Base-by-base conservation (phyloP, 1,140 invertebrate genomes). In the Drosophila tsacasi region DNA sequence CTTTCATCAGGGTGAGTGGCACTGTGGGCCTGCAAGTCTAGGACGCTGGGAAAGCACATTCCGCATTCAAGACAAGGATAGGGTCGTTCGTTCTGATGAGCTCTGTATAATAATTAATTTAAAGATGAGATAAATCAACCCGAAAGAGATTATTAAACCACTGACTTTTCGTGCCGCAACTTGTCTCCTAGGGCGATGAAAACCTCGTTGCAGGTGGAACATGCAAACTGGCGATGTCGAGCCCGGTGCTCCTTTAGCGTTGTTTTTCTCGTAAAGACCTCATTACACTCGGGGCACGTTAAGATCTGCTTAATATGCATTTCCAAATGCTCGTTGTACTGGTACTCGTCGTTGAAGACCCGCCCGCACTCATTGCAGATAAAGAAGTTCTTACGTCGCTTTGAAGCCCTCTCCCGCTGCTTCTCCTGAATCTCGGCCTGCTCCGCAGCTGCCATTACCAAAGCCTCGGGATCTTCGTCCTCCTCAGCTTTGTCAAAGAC, bases 1-100 rank as follows among this genome's bases (percentile, higher is more conserved):
- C 23, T 66, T 3, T 63, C 13, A 19, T 23, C 12, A 12, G n/a
- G 1, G 30, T 64, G 84, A 1, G 12, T 49, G 2, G 40, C n/a
- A 12, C 46, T 30, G 69, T 89, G 84, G 0, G 21, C 23, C 5
- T 73, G 64, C 6, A 89, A 46, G n/a, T 79, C 63, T 1, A 13
- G 13, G 3, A 72, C 63, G 21, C 64, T 90, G 5, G 3, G 12
- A 17, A 81, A 89, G 13, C 46, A 37, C 44, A 35, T 47, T 17
- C 69, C 68, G 27, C 84, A 87, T 50, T 91, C 79, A 12, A 90
- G 57, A 32, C 85, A 90, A 2, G 85, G 85, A 57, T 86, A 90
- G 0, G 85, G 85, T n/a, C 85, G 47, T 62, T 90, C 85, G 50
- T 90, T 90, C 6, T 49, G 35, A 57, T 90, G 85, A 9, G 79